Conservation (phyloP, 2,113 vertebrate genomes). For the Oncorhynchus masou region DNA sequence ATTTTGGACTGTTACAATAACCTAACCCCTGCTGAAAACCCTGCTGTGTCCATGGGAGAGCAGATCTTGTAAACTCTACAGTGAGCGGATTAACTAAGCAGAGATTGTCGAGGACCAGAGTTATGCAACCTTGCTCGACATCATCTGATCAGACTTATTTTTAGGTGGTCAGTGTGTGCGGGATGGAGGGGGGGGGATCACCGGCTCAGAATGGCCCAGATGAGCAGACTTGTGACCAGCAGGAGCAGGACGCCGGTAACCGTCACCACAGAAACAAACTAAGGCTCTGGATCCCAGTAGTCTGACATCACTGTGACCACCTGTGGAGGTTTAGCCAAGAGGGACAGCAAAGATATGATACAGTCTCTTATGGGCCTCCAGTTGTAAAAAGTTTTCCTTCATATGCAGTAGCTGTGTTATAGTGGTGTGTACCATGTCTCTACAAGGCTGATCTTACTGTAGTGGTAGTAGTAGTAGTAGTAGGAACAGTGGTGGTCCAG, state of each 20-base stretch:
- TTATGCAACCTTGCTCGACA: too few relatives aligned
- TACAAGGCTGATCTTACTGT: neutral
- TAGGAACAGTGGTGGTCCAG: constrained; percentile 32
- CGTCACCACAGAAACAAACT: constrained; percentile 30
- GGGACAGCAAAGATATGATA: neutral
- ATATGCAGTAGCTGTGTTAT: neutral
- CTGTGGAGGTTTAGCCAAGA: constrained; percentile 12
- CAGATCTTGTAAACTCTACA: neutral
- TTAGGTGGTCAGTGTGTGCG: too few relatives aligned
- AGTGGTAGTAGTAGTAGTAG: constrained; percentile 31
- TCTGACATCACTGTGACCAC: constrained; percentile 13
- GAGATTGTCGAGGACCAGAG: too few relatives aligned
- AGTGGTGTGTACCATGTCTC: neutral
- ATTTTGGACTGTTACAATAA: neutral
- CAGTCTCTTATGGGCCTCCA: neutral
- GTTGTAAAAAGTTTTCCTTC: neutral
- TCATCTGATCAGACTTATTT: too few relatives aligned
- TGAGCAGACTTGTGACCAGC: constrained; percentile 13
- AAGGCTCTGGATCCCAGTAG: constrained; percentile 27
- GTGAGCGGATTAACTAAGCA: too few relatives aligned
- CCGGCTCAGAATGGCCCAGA: constrained; percentile 12
- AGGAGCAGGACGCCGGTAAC: constrained; percentile 15
- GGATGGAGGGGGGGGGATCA: neutral
- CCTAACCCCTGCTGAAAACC: neutral
- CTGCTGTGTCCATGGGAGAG: neutral